Conservation (phyloP, 1,140 invertebrate species). For the Drosophila nebulosa region DNA sequence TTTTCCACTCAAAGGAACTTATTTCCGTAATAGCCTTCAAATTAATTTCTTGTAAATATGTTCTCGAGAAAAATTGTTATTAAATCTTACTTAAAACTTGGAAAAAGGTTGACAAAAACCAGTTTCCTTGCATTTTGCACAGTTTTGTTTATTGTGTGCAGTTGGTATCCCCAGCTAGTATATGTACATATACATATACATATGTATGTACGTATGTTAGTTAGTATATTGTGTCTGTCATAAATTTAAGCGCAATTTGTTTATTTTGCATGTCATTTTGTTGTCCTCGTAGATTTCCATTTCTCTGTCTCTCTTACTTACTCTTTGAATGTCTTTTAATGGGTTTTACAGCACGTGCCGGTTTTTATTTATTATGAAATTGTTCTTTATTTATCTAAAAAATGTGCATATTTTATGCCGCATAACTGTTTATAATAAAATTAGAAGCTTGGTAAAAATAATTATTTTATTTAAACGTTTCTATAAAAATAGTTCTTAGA, state of each 20-base stretch:
- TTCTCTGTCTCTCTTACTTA: constrained; percentile 40
- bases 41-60: too few relatives aligned
- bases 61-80: too few relatives aligned
- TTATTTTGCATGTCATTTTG: constrained; percentile 73
- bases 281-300: constrained; percentile 67
- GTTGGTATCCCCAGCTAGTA: neutral
- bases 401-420: constrained; percentile 21
- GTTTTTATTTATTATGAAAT: constrained; percentile 54
- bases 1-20: too few relatives aligned
- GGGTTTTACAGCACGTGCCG: constrained; percentile 74
- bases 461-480: neutral
- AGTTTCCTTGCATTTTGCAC: neutral
- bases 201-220: neutral
- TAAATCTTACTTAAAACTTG: too few relatives aligned
- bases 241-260: constrained; percentile 72
- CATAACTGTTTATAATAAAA: constrained; percentile 46
- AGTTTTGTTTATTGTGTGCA: neutral
- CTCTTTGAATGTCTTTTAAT: constrained; percentile 59
- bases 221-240: constrained; percentile 29
- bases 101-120: too few relatives aligned
- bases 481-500: too few relatives aligned
- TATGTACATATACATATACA: neutral
- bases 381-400: constrained; percentile 9
- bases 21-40: too few relatives aligned
- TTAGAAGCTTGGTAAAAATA: constrained; percentile 25